Evolutionary conservation across 1,140 invertebrate genomes (phyloP).

Genomic region (Zaprionus kolodkinae): DNA sequence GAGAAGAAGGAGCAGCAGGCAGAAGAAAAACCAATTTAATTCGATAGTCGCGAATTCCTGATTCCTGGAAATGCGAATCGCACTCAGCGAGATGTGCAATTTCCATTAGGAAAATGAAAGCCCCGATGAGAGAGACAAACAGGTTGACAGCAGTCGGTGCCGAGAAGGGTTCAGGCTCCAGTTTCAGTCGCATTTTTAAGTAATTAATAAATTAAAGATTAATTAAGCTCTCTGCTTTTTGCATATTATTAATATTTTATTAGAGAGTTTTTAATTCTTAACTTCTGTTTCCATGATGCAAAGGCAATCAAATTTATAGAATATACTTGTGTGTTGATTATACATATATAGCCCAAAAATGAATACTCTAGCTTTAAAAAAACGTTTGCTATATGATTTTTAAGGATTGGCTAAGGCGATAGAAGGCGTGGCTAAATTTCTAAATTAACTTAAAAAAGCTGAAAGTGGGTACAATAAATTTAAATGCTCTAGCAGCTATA

Average conservation of each 20-base stretch:
- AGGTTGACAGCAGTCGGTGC: background rate
- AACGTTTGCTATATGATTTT: too few relatives aligned
- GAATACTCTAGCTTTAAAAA: too few relatives aligned
- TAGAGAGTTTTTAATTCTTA: background rate
- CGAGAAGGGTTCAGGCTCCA: background rate
- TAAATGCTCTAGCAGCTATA: too few relatives aligned
- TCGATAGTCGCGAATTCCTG: conserved; percentile 49
- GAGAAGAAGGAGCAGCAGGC: background rate
- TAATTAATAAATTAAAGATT: background rate
- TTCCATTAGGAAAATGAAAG: conserved; percentile 7
- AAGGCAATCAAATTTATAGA: too few relatives aligned
- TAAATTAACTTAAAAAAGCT: too few relatives aligned
- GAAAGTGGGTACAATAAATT: too few relatives aligned
- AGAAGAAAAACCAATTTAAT: conserved; percentile 59
- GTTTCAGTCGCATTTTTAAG: background rate
- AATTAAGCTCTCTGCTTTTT: background rate
- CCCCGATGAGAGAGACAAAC: background rate
- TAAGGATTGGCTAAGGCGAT: too few relatives aligned
- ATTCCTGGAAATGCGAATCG: conserved; percentile 18
- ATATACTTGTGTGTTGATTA: too few relatives aligned
- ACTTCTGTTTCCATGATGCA: background rate
- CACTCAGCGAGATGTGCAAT: conserved; percentile 26
- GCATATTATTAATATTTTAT: background rate
- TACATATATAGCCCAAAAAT: too few relatives aligned
- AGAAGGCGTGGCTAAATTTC: too few relatives aligned